These are phyloP conservation scores for Elephas maximus DNA, from an alignment of 2,113 vertebrate species.

Conservation along the genomic window DNA sequence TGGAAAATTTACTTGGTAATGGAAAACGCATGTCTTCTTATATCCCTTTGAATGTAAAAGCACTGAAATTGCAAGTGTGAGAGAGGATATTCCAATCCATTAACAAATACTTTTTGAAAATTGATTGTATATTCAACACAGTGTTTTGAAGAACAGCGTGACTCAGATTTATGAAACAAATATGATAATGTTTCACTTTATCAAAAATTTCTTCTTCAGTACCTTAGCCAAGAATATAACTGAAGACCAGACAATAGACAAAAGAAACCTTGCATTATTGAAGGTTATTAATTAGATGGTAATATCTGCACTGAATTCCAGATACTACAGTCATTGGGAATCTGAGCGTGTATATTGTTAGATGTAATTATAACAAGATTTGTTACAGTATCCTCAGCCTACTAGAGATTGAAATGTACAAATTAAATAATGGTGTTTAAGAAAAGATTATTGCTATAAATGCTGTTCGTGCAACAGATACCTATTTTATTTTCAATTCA, in stretches of 20 bases:
- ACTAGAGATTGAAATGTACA: background rate
- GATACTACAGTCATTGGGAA: background rate
- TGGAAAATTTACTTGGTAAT: background rate
- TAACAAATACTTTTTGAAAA: background rate
- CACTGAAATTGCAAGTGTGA: background rate
- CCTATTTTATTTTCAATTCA: background rate
- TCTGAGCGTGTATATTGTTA: background rate
- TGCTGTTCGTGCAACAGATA: background rate
- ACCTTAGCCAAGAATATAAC: background rate
- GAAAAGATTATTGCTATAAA: background rate
- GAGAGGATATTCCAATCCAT: background rate
- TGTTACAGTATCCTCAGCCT: background rate
- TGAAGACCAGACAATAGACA: background rate
- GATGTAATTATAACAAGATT: background rate
- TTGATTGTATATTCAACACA: background rate
- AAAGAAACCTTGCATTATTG: background rate
- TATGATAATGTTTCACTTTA: background rate
- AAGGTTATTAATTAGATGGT: background rate
- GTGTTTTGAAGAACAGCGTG: background rate
- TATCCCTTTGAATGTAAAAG: background rate
- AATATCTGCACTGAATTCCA: background rate
- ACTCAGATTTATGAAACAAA: constrained; percentile 7
- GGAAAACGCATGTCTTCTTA: background rate
- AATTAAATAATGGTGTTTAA: background rate
- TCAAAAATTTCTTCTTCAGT: background rate